Evolutionary conservation across 2,888 invertebrate species (phyloP).

Genomic region (Cenopis cana): DNA sequence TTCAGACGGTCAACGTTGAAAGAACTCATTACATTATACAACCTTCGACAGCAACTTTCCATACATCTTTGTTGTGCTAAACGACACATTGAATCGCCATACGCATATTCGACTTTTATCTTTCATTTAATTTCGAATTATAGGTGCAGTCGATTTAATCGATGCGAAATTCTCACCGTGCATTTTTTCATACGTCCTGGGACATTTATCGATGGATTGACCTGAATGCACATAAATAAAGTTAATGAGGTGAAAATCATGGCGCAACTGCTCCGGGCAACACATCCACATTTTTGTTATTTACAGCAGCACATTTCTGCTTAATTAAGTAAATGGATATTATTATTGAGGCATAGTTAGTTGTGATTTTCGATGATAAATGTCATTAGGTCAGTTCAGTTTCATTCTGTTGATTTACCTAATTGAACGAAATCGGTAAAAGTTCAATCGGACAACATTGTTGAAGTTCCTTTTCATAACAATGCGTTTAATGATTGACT

Average conservation of each 20-base stretch:
- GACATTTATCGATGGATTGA: constrained; percentile 74
- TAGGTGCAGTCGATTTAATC: constrained; percentile 69
- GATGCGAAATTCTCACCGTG: constrained; percentile 69
- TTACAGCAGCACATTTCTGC: constrained; percentile 55
- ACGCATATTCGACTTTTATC: constrained; percentile 44
- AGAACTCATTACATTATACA: constrained; percentile 45
- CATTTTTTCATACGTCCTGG: constrained; percentile 66
- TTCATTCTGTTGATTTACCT: constrained; percentile 11
- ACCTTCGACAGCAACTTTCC: constrained; percentile 46
- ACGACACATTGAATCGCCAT: constrained; percentile 48
- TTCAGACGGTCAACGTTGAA: constrained; percentile 40
- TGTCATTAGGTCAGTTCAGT: constrained; percentile 29
- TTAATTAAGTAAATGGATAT: constrained; percentile 60
- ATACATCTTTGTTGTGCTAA: constrained; percentile 46
- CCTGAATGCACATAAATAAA: constrained; percentile 73
- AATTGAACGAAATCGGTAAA: constrained; percentile 27
- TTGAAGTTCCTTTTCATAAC: constrained; percentile 24
- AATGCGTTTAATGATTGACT: constrained; percentile 43
- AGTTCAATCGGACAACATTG: constrained; percentile 7
- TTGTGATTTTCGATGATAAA: constrained; percentile 28
- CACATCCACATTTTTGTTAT: constrained; percentile 50
- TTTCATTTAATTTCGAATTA: constrained; percentile 53
- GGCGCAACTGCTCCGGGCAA: constrained; percentile 54
- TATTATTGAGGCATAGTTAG: constrained; percentile 31
- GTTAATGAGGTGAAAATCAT: constrained; percentile 76